Conservation (phyloP, 1,140 invertebrate genomes). For the Melanaphis sacchari region DNA sequence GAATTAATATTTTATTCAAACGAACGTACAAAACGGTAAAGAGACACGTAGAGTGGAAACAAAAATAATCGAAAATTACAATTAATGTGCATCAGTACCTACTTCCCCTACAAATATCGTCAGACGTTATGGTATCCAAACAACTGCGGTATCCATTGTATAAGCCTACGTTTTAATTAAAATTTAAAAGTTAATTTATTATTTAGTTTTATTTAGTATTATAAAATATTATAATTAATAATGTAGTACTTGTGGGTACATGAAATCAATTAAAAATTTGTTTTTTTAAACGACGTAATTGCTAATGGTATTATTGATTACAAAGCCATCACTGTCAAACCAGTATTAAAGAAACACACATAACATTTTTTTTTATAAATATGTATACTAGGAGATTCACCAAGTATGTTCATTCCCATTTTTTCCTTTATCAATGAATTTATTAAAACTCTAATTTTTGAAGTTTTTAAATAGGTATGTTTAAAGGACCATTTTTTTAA, state of each 20-base stretch:
- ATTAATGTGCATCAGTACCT: background rate
- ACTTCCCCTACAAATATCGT: background rate
- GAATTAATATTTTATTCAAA: constrained; percentile 17
- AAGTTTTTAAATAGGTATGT: no score
- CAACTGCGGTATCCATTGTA: background rate
- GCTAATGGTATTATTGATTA: background rate
- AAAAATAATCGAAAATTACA: background rate
- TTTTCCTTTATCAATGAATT: no score
- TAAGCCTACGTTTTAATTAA: background rate
- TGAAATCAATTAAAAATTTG: background rate
- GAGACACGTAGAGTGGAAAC: background rate
- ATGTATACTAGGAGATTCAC: no score
- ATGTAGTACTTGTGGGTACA: background rate
- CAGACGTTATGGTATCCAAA: background rate
- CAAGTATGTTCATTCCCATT: no score
- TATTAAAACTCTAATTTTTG: no score
- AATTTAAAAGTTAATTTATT: background rate
- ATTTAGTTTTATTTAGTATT: background rate
- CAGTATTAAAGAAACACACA: background rate
- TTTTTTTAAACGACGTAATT: background rate
- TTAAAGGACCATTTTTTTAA: no score
- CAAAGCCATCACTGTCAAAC: background rate
- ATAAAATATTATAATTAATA: background rate
- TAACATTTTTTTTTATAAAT: background rate
- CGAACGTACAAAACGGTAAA: background rate